Evolutionary conservation across 2,888 invertebrate genomes (phyloP).

Genomic region (Crepidodera aurea): DNA sequence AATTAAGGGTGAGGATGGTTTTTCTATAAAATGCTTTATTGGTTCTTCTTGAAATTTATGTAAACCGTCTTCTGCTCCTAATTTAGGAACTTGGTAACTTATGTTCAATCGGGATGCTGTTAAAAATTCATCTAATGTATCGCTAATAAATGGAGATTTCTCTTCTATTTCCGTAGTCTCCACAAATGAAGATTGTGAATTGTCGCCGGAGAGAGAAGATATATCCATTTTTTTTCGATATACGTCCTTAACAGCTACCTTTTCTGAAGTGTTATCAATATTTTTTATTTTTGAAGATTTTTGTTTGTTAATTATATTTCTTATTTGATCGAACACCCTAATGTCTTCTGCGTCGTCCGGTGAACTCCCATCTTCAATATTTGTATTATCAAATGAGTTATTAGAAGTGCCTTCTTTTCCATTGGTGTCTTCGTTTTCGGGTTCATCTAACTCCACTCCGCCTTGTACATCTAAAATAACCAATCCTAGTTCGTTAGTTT

Average conservation of each 20-base stretch:
- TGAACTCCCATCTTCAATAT: neutral
- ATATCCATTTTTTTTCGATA: constrained; percentile 14
- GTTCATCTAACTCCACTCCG: constrained; percentile 38
- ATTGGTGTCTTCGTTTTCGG: constrained; percentile 12
- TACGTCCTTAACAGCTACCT: neutral
- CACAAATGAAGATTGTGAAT: constrained; percentile 33
- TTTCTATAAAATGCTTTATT: constrained; percentile 21
- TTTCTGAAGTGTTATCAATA: neutral
- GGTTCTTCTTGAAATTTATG: constrained; percentile 52
- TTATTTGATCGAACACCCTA: constrained; percentile 42
- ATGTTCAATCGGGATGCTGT: constrained; percentile 61
- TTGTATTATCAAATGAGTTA: neutral
- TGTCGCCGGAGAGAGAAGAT: constrained; percentile 21
- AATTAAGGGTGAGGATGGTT: constrained; percentile 18
- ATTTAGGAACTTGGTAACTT: constrained; percentile 59
- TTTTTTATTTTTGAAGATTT: constrained; percentile 21
- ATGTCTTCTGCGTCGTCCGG: constrained; percentile 31
- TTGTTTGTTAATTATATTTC: constrained; percentile 45
- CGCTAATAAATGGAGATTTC: constrained; percentile 62
- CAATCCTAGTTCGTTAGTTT: constrained; percentile 41
- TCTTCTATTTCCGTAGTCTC: constrained; percentile 25
- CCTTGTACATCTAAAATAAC: constrained; percentile 42
- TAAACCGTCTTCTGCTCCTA: constrained; percentile 53
- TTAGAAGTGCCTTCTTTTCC: neutral
- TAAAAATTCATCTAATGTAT: constrained; percentile 64